Conservation (phyloP, 2,888 invertebrate species). For the Hypsopygia costalis region DNA sequence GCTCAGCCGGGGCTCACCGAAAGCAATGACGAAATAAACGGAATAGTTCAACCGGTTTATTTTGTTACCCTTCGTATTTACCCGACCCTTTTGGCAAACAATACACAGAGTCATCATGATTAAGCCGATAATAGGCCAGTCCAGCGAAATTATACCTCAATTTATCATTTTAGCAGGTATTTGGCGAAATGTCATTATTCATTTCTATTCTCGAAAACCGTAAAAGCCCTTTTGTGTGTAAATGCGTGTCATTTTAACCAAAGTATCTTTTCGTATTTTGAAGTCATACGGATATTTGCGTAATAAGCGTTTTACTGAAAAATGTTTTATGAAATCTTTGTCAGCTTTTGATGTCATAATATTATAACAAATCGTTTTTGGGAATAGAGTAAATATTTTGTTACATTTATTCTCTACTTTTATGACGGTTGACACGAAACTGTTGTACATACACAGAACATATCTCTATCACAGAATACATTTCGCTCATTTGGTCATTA, state of each 20-base stretch:
- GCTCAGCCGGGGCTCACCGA: background rate
- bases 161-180: constrained; percentile 47
- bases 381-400: too few relatives aligned
- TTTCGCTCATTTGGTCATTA: too few relatives aligned
- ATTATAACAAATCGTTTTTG: too few relatives aligned
- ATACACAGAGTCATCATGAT: constrained; percentile 34
- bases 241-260: constrained; percentile 32
- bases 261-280: constrained; percentile 18
- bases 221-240: constrained; percentile 41
- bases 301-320: too few relatives aligned
- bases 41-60: constrained; percentile 11
- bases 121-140: constrained; percentile 32
- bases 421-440: too few relatives aligned
- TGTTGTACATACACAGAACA: too few relatives aligned
- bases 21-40: constrained; percentile 7
- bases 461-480: too few relatives aligned
- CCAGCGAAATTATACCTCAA: constrained; percentile 53
- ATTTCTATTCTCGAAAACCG: constrained; percentile 44
- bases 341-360: too few relatives aligned
- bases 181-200: constrained; percentile 54
- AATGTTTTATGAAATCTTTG: too few relatives aligned
- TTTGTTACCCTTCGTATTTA: constrained; percentile 16
- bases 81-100: constrained; percentile 18
- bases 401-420: too few relatives aligned
- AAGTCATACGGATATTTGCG: too few relatives aligned